Conservation (phyloP, 2,888 invertebrate species). For the Eupithecia tripunctaria region DNA sequence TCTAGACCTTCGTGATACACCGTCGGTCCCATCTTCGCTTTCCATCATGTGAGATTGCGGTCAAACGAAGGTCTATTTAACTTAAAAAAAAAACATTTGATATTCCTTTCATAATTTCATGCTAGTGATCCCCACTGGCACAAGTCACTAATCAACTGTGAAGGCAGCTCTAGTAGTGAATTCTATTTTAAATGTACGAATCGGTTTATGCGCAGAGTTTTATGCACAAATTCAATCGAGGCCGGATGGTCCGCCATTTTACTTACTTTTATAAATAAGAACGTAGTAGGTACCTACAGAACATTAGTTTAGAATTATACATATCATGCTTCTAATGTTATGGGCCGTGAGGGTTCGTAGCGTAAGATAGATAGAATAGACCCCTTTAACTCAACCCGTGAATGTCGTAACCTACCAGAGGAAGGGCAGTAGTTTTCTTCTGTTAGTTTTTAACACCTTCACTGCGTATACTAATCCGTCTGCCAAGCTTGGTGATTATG, state of each 20-base stretch:
- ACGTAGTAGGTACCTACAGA: not conserved
- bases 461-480: too few species aligned
- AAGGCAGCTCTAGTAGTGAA: slow-evolving; percentile 60
- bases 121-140: not conserved
- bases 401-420: not conserved
- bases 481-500: too few species aligned
- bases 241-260: slow-evolving; percentile 71
- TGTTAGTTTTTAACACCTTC: too few species aligned
- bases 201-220: slow-evolving; percentile 80
- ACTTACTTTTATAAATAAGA: slow-evolving; percentile 46
- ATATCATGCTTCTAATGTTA: not conserved
- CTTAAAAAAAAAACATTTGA: too few species aligned
- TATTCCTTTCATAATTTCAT: too few species aligned
- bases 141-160: slow-evolving; percentile 44
- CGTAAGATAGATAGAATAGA: not conserved
- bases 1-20: too few species aligned
- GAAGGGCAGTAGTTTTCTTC: not conserved
- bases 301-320: not conserved
- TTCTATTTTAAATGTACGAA: slow-evolving; percentile 83
- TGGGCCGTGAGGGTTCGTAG: not conserved
- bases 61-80: too few species aligned
- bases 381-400: not conserved
- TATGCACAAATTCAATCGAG: slow-evolving; percentile 77
- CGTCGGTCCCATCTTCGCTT: too few species aligned
- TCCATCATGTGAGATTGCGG: too few species aligned